Evolutionary conservation across 2,888 invertebrate genomes (phyloP), one percentile per base, ranked within the genome.

Genomic region (Drosophila flavopinicola): DNA sequence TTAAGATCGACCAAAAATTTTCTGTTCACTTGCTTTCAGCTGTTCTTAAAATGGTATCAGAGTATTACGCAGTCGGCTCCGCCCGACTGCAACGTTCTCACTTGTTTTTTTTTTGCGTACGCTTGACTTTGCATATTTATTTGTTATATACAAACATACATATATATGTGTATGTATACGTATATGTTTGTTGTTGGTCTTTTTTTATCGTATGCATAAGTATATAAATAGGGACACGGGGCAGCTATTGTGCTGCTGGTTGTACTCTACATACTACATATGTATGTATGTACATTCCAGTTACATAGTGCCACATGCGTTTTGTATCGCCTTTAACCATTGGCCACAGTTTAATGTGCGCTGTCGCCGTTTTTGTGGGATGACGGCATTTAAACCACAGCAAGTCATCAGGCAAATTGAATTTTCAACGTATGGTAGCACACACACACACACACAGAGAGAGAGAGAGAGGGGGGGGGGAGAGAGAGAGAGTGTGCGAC

Each of bases 371-470:
- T 79, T 83, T 25, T 58, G 56, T 11, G 56, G 37, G 74, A 78
- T 70, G 73, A 77, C 74, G 72, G 74, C 74, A 72, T 82, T 82
- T 76, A 79, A 85, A 82, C 86, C 84, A 79, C 85, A 85, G 85
- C 85, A 82, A 85, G 79, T 88, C 88, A 88, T 88, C 88, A 89
- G 78, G 87, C 78, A 89, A 88, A 89, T 89, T 89, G 86, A 88
- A 88, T 88, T 88, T 88, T 88, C 86, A 89, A 79, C 88, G 88
- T 88, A 84, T 83, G 88, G 83, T 83, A 78, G 78, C 51, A 41
- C 48, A 52, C 44, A 48, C 38, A 51, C 29, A 53, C 37, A 30
- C 32, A 35, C 25, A 15, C 75, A 73, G 58, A 73, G 49, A 64
- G 54, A 42, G 42, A 52, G 44, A 53, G 6, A 20, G 6, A 15